Base-by-base conservation (phyloP, 2,797 vertebrate genomes). In the Nasua narica region DNA sequence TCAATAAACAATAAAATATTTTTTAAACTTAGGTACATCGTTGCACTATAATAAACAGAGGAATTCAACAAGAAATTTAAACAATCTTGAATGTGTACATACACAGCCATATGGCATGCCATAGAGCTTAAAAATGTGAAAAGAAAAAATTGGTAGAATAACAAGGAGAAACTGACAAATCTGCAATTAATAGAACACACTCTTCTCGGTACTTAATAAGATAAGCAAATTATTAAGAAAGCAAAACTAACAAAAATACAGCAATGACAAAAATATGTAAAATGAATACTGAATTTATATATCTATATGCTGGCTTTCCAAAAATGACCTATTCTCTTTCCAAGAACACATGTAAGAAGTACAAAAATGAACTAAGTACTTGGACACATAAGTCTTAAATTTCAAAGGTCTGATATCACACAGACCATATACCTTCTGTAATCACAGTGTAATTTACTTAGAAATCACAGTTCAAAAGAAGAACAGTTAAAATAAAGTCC, bases 11-110 rank as follows among this genome's bases (percentile, higher is more conserved):
- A 76, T n/a, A 35, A 86, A 91, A 78, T 40, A 76, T 60, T 43
- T 91, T 82, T 46, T 37, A 94, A 95, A 86, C 15, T 62, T 86
- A 86, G 58, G 11, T 56, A 92, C 65, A 72, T 69, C 25, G 82
- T 60, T 90, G 77, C 11, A 84, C 35, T 77, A 82, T 56, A 76
- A 94, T 21, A 58, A 56, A 67, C 21, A 74, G 70, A 79, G 56
- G 19, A 92, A 82, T 86, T 72, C 52, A 94, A 91, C 16, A 79
- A 70, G 67, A 86, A 82, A 92, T 69, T 76, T 90, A 78, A 94
- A 79, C 27, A 84, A 79, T 79, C 56, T 37, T 87, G 8, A 87
- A 52, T 62, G 43, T 52, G 46, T 60, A 76, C 19, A 18, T 60
- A 88, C 35, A 76, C 12, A 87, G 89, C 21, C 43, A 94, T 23